These are phyloP conservation scores for Heterodera schachtii DNA, from an alignment of 1,140 invertebrate species.

Conservation along the genomic window DNA sequence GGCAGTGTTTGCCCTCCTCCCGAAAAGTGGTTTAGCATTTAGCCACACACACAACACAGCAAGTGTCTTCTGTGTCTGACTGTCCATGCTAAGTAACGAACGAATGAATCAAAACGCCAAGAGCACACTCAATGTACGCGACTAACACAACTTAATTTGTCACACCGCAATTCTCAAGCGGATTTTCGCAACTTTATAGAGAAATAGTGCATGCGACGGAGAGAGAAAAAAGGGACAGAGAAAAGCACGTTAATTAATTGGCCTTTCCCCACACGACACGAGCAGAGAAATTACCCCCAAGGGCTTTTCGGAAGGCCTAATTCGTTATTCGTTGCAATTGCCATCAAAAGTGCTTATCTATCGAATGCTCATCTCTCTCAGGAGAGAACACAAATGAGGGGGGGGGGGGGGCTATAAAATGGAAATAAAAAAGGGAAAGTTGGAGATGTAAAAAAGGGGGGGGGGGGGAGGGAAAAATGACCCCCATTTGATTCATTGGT, in stretches of 20 bases:
- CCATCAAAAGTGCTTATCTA: background rate
- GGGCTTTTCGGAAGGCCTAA: background rate
- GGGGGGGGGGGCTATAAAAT: background rate
- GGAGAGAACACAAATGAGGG: background rate
- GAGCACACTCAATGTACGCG: slow-evolving; percentile 6
- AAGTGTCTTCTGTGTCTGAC: too few relatives aligned
- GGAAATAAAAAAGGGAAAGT: background rate
- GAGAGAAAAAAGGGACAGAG: background rate
- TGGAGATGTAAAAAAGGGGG: background rate
- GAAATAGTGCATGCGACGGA: background rate
- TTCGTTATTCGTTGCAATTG: background rate
- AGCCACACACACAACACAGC: too few relatives aligned
- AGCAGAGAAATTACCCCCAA: background rate
- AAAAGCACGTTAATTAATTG: background rate
- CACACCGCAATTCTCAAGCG: slow-evolving; percentile 3
- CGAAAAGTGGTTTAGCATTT: slow-evolving; percentile 9
- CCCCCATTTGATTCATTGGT: too few relatives aligned
- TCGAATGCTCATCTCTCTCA: background rate
- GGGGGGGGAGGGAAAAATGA: too few relatives aligned
- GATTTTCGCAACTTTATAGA: background rate
- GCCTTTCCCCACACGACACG: background rate
- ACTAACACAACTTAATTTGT: background rate
- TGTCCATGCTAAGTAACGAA: background rate
- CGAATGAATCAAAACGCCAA: background rate
- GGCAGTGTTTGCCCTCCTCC: slow-evolving; percentile 16